Evolutionary conservation across 2,113 vertebrate genomes (phyloP).

Genomic region (Piaya cayana): DNA sequence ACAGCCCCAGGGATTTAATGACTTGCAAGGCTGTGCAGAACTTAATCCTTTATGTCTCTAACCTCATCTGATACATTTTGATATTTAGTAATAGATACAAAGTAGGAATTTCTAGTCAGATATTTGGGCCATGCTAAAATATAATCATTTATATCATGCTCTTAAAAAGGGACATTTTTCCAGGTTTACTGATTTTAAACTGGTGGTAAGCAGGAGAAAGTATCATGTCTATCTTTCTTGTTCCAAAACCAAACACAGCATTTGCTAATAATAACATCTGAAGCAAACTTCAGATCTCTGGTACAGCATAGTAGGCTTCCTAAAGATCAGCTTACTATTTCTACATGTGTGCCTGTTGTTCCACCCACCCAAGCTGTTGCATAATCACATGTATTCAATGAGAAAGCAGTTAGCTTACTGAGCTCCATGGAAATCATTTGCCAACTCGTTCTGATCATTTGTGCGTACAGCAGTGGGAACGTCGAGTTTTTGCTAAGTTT

Average conservation of each 20-base stretch:
- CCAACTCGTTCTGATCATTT: neutral
- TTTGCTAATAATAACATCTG: neutral
- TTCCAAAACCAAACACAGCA: neutral
- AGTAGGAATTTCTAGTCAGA: neutral
- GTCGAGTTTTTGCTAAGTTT: constrained; percentile 49
- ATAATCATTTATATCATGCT: neutral
- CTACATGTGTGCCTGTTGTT: neutral
- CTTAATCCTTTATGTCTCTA: neutral
- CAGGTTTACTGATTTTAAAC: neutral
- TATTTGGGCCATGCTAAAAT: neutral
- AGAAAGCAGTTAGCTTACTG: neutral
- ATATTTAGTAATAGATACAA: neutral
- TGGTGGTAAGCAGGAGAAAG: neutral
- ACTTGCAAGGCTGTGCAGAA: neutral
- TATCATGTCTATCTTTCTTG: neutral
- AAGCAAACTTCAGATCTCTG: neutral
- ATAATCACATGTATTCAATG: neutral
- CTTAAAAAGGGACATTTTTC: neutral
- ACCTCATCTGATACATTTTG: neutral
- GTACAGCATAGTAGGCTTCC: neutral
- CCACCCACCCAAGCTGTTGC: constrained; percentile 4
- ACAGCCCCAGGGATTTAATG: neutral
- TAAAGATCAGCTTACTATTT: neutral
- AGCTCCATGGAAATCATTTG: constrained; percentile 25
- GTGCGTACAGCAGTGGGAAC: constrained; percentile 16